Percentiles rank a stretch among this genome's conserved stretches.
Evolutionary conservation across 2,113 vertebrate genomes (phyloP).

Genomic region (Nibea coibor): DNA sequence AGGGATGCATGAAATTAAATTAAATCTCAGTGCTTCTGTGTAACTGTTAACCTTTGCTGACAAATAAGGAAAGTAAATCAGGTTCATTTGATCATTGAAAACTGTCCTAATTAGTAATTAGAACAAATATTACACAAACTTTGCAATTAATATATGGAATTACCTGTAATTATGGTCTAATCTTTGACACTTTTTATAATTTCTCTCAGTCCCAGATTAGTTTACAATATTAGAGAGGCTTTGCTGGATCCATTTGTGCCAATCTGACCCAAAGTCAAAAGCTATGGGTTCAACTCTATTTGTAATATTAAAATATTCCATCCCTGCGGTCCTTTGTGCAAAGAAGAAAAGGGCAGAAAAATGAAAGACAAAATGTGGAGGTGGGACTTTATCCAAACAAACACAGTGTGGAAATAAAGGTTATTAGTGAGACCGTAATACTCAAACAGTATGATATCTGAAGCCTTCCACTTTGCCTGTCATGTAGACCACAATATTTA

Average conservation of each 20-base stretch:
- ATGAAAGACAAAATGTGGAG: conserved; percentile 4
- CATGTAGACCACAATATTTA: conserved; percentile 35
- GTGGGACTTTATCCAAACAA: conserved; percentile 20
- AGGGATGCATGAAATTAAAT: conserved; percentile 36
- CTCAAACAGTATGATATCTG: conserved; percentile 30
- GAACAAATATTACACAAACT: conserved; percentile 13
- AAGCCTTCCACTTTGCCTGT: conserved; percentile 24
- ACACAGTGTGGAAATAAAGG: conserved; percentile 31
- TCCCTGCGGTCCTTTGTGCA: not conserved
- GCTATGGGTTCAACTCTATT: conserved; percentile 5
- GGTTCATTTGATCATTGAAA: not conserved
- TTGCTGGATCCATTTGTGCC: not conserved
- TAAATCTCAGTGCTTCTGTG: conserved; percentile 41
- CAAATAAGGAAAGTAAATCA: conserved; percentile 35
- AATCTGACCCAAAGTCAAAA: conserved; percentile 6
- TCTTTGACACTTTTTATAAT: not conserved
- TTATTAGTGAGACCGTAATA: conserved; percentile 21
- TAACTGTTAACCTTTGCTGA: conserved; percentile 50
- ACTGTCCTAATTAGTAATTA: conserved; percentile 2
- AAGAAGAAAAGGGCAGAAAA: not conserved
- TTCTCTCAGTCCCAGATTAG: not conserved
- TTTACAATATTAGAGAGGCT: not conserved
- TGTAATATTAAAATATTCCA: conserved; percentile 4
- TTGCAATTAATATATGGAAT: conserved; percentile 1
- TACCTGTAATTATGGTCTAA: not conserved